Evolutionary conservation across 2,797 vertebrate genomes (phyloP).

Genomic region (Rhinophrynus dorsalis): DNA sequence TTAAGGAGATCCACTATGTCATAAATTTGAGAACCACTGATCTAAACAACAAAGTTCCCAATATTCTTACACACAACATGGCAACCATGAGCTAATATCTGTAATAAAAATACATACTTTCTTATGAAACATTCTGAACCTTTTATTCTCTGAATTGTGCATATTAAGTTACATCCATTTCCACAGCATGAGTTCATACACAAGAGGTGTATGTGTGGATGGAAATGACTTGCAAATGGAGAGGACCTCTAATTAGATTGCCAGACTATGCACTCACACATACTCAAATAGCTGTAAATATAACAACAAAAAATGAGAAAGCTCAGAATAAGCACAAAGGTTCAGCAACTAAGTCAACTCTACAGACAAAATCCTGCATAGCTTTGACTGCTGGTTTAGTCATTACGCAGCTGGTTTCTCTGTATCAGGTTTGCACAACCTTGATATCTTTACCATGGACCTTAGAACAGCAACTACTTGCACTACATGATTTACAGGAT

Average conservation of each 20-base stretch:
- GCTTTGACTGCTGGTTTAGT: background rate
- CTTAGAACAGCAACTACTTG: conserved; percentile 1
- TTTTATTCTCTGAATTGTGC: conserved; percentile 15
- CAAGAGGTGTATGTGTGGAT: background rate
- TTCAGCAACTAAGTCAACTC: background rate
- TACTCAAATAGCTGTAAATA: conserved; percentile 49
- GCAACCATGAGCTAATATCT: too few relatives aligned
- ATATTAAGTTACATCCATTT: conserved; percentile 51
- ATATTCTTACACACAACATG: too few relatives aligned
- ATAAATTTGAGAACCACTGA: too few relatives aligned
- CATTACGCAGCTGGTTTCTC: conserved; percentile 13
- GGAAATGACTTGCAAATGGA: background rate
- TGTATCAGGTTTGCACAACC: background rate
- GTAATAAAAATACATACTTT: too few relatives aligned
- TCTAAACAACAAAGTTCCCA: too few relatives aligned
- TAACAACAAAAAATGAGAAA: conserved; percentile 51
- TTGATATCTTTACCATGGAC: background rate
- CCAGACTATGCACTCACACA: conserved; percentile 50
- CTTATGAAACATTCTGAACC: background rate
- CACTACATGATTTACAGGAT: background rate
- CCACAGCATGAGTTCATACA: conserved; percentile 14
- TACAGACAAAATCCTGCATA: background rate
- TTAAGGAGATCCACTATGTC: too few relatives aligned
- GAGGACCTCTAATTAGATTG: conserved; percentile 53
- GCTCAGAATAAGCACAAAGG: background rate